Evolutionary conservation across 2,888 invertebrate species (phyloP), one percentile per base, ranked within the genome.

Genomic region (Aplocera efformata): DNA sequence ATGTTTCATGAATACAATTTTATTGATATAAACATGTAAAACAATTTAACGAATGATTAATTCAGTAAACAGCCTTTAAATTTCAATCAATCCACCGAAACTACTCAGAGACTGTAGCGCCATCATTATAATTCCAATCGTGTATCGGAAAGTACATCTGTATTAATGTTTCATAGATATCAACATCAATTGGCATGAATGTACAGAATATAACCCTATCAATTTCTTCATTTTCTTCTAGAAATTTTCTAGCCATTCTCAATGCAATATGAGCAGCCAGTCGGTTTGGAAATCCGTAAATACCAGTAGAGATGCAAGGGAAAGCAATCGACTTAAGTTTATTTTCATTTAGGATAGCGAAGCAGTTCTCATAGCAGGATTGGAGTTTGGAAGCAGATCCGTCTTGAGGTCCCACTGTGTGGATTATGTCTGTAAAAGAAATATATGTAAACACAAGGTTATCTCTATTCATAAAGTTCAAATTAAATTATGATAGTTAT

Each of bases 261-360:
- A 94, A 68, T 1, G 95, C 96, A 3, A 96, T 91, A 57, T 92
- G 91, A 0, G 94, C 94, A 0, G 97, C 97, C 22, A 91, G 77
- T 44, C 91, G 90, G 67, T 93, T 93, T 0, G 96, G 96, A 73
- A 96, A 97, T 0, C 95, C 95, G 71, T 95, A 97, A 48, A 97
- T 90, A n/a, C 97, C 97, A 3, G 97, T 97, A 0, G 96, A 95
- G 64, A 97, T 95, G 67, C 97, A 97, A 0, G 96, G 96, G 69
- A 97, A 96, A 0, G 96, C 96, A 29, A 96, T 90, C 3, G 93
- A 90, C 30, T 83, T 82, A 1, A 96, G 60, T 1, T 90, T 73
- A 48, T 93, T 88, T 20, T 90, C 74, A 7, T 79, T 63, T 36
- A 90, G 89, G 8, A 92, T 51, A 0, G 90, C 70, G 0, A 97